These are phyloP conservation scores for Drosophila longiperda DNA, from an alignment of 2,888 invertebrate species.

Conservation along the genomic window DNA sequence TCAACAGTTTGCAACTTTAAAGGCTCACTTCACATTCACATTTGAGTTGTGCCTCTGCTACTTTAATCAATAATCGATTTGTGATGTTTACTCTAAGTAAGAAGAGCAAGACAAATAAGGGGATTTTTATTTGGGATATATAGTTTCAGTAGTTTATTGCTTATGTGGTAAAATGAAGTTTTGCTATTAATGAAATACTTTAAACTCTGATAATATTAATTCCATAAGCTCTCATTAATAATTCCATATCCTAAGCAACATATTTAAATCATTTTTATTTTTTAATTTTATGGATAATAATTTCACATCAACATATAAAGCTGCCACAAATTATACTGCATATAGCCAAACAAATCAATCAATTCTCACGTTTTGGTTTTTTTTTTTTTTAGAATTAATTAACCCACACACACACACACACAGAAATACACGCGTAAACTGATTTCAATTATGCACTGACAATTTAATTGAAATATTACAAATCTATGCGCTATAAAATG, in stretches of 20 bases:
- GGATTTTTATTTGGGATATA: constrained; percentile 2
- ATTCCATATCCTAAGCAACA: neutral
- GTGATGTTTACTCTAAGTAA: constrained; percentile 61
- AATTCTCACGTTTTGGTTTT: constrained; percentile 24
- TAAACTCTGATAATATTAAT: neutral
- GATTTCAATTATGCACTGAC: constrained; percentile 67
- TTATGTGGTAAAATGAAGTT: constrained; percentile 9
- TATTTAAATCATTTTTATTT: neutral
- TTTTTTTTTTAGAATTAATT: constrained; percentile 53
- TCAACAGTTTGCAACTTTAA: constrained; percentile 52
- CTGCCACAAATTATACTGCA: constrained; percentile 10
- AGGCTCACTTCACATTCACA: constrained; percentile 30
- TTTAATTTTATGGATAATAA: neutral
- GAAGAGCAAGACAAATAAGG: neutral
- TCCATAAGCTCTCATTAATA: neutral
- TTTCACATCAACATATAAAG: neutral
- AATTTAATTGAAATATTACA: constrained; percentile 77
- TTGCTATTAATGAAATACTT: neutral
- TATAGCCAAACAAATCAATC: constrained; percentile 40
- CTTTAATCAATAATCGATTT: constrained; percentile 74
- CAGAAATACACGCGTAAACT: constrained; percentile 9
- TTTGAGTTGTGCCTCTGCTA: constrained; percentile 8
- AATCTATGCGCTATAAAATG: constrained; percentile 76
- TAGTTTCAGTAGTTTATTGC: neutral
- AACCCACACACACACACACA: constrained; percentile 18